Conservation (phyloP, 1,140 invertebrate species). For the Drosophila ercepeae region DNA sequence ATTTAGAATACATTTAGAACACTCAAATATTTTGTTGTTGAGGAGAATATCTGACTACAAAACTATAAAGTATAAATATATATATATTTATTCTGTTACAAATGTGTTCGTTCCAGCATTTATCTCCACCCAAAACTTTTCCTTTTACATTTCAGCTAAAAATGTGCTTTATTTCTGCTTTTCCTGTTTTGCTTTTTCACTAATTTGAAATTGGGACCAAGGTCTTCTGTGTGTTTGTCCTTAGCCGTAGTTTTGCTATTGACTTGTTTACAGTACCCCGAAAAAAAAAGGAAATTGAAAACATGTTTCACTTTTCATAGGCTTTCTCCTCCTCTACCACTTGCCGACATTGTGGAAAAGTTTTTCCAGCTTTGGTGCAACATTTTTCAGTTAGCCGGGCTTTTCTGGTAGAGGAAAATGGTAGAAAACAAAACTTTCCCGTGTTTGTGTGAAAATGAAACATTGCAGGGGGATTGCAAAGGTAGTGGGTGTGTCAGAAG, state of each 20-base stretch:
- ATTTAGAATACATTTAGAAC: conserved; percentile 77
- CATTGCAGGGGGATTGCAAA: conserved; percentile 35
- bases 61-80: conserved; percentile 34
- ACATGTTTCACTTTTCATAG: conserved; percentile 60
- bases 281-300: conserved; percentile 48
- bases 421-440: conserved; percentile 35
- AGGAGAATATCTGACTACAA: conserved; percentile 47
- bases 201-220: conserved; percentile 51
- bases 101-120: conserved; percentile 14
- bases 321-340: conserved; percentile 10
- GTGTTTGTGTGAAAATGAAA: conserved; percentile 48
- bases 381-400: conserved; percentile 35
- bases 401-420: conserved; percentile 22
- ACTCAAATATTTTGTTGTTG: conserved; percentile 56
- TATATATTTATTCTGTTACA: conserved; percentile 42
- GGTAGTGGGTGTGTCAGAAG: conserved; percentile 23
- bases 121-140: conserved; percentile 20
- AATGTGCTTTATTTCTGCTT: conserved; percentile 25
- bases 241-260: conserved; percentile 39
- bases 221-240: conserved; percentile 44
- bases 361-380: conserved; percentile 36
- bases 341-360: conserved; percentile 65
- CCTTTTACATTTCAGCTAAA: conserved; percentile 14
- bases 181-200: conserved; percentile 20
- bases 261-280: conserved; percentile 44